Base-by-base conservation (phyloP, 2,797 vertebrate species). In the Eulemur albifrons region DNA sequence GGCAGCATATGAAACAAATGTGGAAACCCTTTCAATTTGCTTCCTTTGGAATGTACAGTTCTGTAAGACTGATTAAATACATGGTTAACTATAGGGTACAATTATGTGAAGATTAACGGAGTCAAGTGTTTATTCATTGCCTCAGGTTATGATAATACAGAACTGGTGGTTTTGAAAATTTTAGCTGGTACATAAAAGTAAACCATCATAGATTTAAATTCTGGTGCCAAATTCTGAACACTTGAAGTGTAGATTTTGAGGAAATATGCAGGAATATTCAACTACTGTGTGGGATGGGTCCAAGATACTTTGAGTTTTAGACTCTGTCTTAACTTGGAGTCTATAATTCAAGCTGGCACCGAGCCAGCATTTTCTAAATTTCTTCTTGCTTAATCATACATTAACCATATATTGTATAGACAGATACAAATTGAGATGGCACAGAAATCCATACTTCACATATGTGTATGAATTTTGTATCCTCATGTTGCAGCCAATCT, bases 161-260 rank as follows among this genome's bases (percentile, higher is more conserved):
- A 95, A 14, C 9, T 14, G 10, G 43, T 65, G 17, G 1, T 21
- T 63, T 75, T 88, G 72, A 38, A 38, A 35, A 81, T 84, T 85
- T 93, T 65, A 96, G 57, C 52, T 81, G 70, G 13, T 91, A 38
- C n/a, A n/a, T 90, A 85, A 96, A 83, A 86, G 75, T 83, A 96
- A 97, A 77, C 70, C 35, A 77, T 84, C 43, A 73, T 13, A 63
- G 70, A 81, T 91, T 96, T 82, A 95, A 88, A 93, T 93, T 81
- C 65, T 80, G 32, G 54, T 30, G 50, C 54, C 69, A 89, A 87
- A 77, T 92, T 73, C 54, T 88, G 91, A 90, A 90, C 65, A 67
- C 57, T 38, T 91, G 43, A 43, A 91, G 20, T 38, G 10, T 20
- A 93, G 70, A 69, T 48, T 93, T 80, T 52, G 48, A 88, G 52